Percentiles rank a stretch among this genome's conserved stretches.
phyloP scores from a whole-genome alignment of 2,888 invertebrate genomes.

The Andrena bucephala region DNA sequence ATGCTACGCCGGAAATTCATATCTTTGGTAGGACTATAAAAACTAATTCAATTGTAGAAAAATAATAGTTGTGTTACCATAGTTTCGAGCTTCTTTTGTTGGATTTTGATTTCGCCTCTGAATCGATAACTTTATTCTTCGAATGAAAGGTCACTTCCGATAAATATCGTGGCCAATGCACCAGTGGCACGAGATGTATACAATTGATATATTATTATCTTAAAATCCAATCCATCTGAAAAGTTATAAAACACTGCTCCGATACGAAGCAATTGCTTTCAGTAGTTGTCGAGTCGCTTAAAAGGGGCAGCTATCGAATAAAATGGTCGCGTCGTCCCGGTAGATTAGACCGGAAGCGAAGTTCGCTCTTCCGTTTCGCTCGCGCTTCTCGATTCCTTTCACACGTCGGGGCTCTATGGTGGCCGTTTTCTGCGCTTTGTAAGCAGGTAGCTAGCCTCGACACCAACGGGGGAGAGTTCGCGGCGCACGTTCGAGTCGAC shows the following conservation, averaged over 20 bases:
- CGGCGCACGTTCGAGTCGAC: conserved; percentile 54
- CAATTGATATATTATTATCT: too few relatives aligned
- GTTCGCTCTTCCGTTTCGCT: conserved; percentile 45
- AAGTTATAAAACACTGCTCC: background rate
- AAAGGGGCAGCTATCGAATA: conserved; percentile 44
- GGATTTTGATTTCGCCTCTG: too few relatives aligned
- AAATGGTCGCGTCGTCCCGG: conserved; percentile 53
- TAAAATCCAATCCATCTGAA: background rate
- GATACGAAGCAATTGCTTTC: background rate
- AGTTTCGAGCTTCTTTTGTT: too few relatives aligned
- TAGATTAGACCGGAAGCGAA: conserved; percentile 49
- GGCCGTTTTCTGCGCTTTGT: conserved; percentile 50
- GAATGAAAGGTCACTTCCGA: too few relatives aligned
- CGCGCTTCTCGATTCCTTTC: conserved; percentile 50
- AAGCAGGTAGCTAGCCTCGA: conserved; percentile 34
- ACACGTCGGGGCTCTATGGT: conserved; percentile 16
- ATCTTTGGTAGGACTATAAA: too few relatives aligned
- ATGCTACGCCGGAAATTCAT: too few relatives aligned
- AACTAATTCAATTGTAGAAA: too few relatives aligned
- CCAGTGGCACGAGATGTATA: too few relatives aligned
- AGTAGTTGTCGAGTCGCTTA: conserved; percentile 8
- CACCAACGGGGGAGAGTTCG: conserved; percentile 41
- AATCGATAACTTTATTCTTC: too few relatives aligned
- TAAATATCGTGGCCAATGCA: too few relatives aligned
- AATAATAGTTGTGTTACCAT: too few relatives aligned